Conservation (phyloP, 2,113 vertebrate species). For the Bubo blakistoni region DNA sequence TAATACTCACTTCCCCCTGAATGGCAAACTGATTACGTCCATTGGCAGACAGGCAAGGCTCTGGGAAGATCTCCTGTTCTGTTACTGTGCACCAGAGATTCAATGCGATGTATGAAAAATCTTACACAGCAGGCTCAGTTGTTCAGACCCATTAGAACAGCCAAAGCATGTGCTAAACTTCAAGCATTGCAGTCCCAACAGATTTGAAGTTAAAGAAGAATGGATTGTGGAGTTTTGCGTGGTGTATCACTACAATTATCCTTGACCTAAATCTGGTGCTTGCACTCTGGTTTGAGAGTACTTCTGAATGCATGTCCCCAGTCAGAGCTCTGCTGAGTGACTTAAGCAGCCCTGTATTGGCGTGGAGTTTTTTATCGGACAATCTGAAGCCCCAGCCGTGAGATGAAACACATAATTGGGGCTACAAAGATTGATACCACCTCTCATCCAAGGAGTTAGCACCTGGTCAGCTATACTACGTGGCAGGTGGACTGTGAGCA, state of each 20-base stretch:
- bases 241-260: neutral
- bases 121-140: neutral
- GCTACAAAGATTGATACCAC: neutral
- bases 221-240: neutral
- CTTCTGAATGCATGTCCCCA: neutral
- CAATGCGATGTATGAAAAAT: neutral
- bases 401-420: neutral
- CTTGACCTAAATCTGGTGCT: neutral
- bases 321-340: neutral
- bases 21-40: neutral
- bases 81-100: neutral
- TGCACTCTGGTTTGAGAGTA: neutral
- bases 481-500: neutral
- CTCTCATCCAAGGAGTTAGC: neutral
- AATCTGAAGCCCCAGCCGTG: neutral
- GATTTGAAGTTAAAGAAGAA: neutral
- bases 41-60: neutral
- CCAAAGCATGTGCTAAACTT: neutral
- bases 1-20: neutral
- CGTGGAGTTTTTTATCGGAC: rapidly evolving
- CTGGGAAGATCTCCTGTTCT: neutral
- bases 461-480: neutral
- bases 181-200: neutral
- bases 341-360: neutral
- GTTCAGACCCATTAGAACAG: neutral